phyloP scores from a whole-genome alignment of 2,113 vertebrate species.

The Chamaetylas fuelleborni region DNA sequence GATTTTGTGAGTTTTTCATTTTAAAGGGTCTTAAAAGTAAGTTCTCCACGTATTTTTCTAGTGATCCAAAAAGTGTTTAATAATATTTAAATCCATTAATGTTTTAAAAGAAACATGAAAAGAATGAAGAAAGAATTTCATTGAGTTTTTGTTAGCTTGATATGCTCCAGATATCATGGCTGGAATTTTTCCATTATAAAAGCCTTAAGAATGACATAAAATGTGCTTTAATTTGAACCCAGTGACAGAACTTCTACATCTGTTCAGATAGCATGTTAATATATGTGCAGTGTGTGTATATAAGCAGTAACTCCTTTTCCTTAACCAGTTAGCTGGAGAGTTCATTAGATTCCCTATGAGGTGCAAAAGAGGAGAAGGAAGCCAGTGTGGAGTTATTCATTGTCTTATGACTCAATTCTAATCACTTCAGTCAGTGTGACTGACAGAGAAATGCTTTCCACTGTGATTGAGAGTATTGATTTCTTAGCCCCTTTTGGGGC shows the following conservation, averaged over 20 bases:
- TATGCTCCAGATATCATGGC: background rate
- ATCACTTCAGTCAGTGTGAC: constrained; percentile 91
- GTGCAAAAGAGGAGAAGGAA: constrained; percentile 83
- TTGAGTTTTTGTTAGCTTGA: background rate
- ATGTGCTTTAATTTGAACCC: constrained; percentile 3
- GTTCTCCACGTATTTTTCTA: background rate
- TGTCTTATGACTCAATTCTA: constrained; percentile 95
- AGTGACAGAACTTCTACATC: background rate
- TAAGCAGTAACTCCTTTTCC: constrained; percentile 55
- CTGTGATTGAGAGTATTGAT: constrained; percentile 96
- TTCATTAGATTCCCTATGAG: constrained; percentile 87
- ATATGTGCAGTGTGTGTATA: background rate
- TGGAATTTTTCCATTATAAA: background rate
- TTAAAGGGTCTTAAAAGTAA: background rate
- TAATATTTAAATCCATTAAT: background rate
- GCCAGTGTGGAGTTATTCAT: constrained; percentile 86
- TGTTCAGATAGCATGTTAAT: constrained; percentile 61
- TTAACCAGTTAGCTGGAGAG: constrained; percentile 79
- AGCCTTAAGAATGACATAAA: constrained; percentile 21
- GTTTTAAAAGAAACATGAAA: background rate
- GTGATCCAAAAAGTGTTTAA: background rate
- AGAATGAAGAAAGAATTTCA: background rate
- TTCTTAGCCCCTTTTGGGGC: constrained; percentile 84
- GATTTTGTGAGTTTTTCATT: background rate
- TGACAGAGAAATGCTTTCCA: constrained; percentile 89